These are phyloP conservation scores for Uropetala carovei DNA, from an alignment of 2,888 invertebrate genomes.

Conservation along the genomic window DNA sequence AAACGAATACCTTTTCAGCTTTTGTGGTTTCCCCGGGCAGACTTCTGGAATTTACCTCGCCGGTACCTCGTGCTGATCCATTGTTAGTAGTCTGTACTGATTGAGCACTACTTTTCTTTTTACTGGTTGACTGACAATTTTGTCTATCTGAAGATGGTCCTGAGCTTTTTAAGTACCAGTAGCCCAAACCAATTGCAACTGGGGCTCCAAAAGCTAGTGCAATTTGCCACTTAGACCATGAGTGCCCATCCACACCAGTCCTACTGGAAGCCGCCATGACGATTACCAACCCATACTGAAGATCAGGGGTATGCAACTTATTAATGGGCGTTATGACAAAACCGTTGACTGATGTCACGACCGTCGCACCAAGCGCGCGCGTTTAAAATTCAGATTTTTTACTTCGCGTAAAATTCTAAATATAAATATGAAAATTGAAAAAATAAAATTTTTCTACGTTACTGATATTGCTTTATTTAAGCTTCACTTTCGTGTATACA, in stretches of 20 bases:
- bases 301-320: no score
- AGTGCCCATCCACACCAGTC: slow-evolving; percentile 65
- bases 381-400: no score
- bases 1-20: slow-evolving; percentile 71
- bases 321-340: no score
- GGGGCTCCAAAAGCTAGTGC: slow-evolving; percentile 90
- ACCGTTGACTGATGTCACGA: no score
- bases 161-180: slow-evolving; percentile 84
- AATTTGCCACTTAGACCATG: slow-evolving; percentile 86
- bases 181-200: slow-evolving; percentile 88
- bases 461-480: no score
- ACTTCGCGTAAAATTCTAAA: no score
- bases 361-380: no score
- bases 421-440: no score
- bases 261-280: slow-evolving; percentile 65
- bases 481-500: no score
- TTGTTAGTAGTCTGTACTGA: slow-evolving; percentile 76
- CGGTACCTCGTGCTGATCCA: slow-evolving; percentile 79
- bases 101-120: slow-evolving; percentile 73
- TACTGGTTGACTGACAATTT: slow-evolving; percentile 74
- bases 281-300: not conserved
- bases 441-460: no score
- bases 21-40: slow-evolving; percentile 71
- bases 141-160: slow-evolving; percentile 69
- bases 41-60: slow-evolving; percentile 72